A percentile compares a stretch with the other conserved stretches of the same genome.
These are phyloP conservation scores for Ispidina lecontei DNA, from an alignment of 2,797 vertebrate genomes.

Conservation along the genomic window DNA sequence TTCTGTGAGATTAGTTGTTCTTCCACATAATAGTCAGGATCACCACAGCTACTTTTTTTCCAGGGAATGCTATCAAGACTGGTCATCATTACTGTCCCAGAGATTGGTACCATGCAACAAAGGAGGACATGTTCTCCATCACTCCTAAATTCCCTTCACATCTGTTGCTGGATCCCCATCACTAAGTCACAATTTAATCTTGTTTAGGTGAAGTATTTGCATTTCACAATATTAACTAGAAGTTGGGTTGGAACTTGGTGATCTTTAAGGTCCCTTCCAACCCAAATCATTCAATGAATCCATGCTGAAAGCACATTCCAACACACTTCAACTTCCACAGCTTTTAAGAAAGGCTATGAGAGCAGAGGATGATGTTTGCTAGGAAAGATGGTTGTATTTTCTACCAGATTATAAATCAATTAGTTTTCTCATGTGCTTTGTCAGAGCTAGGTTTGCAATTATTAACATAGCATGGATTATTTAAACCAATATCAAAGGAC, in stretches of 20 bases:
- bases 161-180: neutral
- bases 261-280: too few species aligned
- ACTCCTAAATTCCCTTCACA: neutral
- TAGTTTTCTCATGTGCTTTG: neutral
- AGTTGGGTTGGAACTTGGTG: neutral
- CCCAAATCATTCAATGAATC: neutral
- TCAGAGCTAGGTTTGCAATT: neutral
- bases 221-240: neutral
- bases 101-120: neutral
- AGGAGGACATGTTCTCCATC: neutral
- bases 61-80: neutral
- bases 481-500: neutral
- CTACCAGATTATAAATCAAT: neutral
- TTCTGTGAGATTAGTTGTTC: neutral
- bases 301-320: neutral
- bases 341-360: neutral
- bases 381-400: neutral
- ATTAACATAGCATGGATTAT: neutral
- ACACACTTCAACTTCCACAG: neutral
- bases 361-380: neutral
- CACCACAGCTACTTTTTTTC: neutral
- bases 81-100: neutral
- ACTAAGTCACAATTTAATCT: neutral
- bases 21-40: neutral
- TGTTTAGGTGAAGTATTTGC: neutral